A percentile compares a stretch with the other conserved stretches of the same genome.
These are phyloP conservation scores for Erethizon dorsatum DNA, from an alignment of 2,797 vertebrate species.

Conservation along the genomic window DNA sequence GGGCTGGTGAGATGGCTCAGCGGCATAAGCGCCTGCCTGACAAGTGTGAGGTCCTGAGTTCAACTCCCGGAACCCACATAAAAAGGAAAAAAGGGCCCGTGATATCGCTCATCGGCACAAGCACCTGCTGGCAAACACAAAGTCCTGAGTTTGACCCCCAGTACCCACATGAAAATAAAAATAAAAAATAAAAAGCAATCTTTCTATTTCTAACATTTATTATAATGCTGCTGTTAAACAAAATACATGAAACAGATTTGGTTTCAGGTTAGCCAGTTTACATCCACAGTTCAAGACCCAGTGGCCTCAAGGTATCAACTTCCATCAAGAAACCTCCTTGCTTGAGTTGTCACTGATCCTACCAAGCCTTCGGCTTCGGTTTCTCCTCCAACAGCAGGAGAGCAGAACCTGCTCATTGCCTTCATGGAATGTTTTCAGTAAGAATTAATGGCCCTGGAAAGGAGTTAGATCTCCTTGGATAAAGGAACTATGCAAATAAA, in stretches of 20 bases:
- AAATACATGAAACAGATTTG: not conserved
- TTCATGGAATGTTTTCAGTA: slow-evolving; percentile 56
- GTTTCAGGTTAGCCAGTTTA: not conserved
- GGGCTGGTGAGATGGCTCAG: too few relatives aligned
- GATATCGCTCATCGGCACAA: too few relatives aligned
- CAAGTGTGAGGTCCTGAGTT: too few relatives aligned
- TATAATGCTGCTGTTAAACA: not conserved
- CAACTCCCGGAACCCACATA: too few relatives aligned
- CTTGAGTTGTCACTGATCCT: not conserved
- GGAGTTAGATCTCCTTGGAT: slow-evolving; percentile 69
- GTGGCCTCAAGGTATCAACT: not conserved
- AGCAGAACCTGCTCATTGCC: slow-evolving; percentile 25
- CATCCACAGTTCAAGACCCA: not conserved
- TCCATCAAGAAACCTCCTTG: not conserved
- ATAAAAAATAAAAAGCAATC: not conserved
- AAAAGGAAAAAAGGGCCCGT: too few relatives aligned
- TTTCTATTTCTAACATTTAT: not conserved
- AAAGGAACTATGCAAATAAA: slow-evolving; percentile 67
- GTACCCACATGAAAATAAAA: too few relatives aligned
- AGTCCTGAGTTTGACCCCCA: too few relatives aligned
- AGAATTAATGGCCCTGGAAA: slow-evolving; percentile 70
- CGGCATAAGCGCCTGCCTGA: too few relatives aligned
- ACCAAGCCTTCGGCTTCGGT: not conserved
- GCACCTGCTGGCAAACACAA: too few relatives aligned
- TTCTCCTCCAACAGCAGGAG: not conserved